A percentile compares a stretch with the other conserved stretches of the same genome.
Evolutionary conservation across 2,113 vertebrate genomes (phyloP).

Genomic region (Callithrix jacchus): DNA sequence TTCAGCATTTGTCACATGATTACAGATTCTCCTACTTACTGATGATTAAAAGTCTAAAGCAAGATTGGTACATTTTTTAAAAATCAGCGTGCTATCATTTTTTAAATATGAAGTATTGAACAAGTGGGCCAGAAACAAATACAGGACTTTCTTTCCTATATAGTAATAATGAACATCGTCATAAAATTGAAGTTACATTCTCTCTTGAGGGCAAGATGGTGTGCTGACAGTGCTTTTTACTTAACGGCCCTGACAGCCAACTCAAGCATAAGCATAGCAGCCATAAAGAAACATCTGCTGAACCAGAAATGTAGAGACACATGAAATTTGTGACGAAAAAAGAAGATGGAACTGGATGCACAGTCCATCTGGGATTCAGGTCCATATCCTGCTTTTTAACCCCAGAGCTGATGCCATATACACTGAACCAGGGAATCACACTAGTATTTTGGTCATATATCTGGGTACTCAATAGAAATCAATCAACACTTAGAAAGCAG

Average conservation of each 20-base stretch:
- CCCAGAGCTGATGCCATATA: not conserved
- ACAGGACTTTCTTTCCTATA: not conserved
- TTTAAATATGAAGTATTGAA: conserved; percentile 19
- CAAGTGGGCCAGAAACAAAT: not conserved
- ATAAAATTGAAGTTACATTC: conserved; percentile 49
- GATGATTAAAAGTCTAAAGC: conserved; percentile 20
- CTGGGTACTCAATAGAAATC: not conserved
- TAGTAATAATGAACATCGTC: conserved; percentile 41
- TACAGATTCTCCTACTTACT: not conserved
- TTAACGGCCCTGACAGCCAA: conserved; percentile 62
- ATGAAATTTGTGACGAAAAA: not conserved
- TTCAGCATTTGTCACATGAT: not conserved
- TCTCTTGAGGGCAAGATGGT: conserved; percentile 45
- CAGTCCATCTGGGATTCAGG: not conserved
- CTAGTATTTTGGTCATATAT: not conserved
- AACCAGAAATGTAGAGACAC: conserved; percentile 34
- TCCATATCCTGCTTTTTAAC: not conserved
- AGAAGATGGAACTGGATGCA: not conserved
- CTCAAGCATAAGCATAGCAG: conserved; percentile 15
- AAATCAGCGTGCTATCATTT: not conserved
- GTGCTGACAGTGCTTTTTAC: conserved; percentile 10
- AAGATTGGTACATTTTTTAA: not conserved
- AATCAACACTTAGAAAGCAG: not conserved
- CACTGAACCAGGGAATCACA: not conserved
- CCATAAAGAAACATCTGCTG: conserved; percentile 50